phyloP scores from a whole-genome alignment of 2,113 vertebrate species.

The Siphamia tubifer region DNA sequence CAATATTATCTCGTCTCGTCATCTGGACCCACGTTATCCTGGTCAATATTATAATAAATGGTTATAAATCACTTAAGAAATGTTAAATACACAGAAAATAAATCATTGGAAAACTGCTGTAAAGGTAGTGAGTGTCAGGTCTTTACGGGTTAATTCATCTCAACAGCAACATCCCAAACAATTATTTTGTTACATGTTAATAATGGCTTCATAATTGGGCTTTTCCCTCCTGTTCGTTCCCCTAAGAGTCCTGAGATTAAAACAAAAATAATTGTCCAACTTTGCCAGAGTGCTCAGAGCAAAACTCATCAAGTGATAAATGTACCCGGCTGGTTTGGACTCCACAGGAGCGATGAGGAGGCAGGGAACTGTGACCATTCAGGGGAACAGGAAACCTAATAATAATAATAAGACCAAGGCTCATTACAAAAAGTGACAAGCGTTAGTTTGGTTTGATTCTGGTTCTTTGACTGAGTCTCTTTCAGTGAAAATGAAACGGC shows the following conservation, averaged over 20 bases:
- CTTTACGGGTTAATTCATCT: too few relatives aligned
- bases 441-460: slow-evolving; percentile 41
- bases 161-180: slow-evolving; percentile 21
- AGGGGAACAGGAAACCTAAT: not conserved
- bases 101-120: too few relatives aligned
- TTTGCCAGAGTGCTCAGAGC: slow-evolving; percentile 59
- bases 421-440: slow-evolving; percentile 68
- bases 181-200: slow-evolving; percentile 13
- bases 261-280: slow-evolving; percentile 71
- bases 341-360: slow-evolving; percentile 24
- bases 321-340: not conserved
- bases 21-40: too few relatives aligned
- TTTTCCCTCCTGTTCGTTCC: slow-evolving; percentile 9
- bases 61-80: too few relatives aligned
- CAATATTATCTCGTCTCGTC: too few relatives aligned
- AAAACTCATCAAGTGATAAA: slow-evolving; percentile 57
- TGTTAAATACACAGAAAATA: too few relatives aligned
- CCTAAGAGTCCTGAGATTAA: slow-evolving; percentile 38
- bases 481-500: slow-evolving; percentile 49
- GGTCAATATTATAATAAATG: too few relatives aligned
- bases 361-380: slow-evolving; percentile 38
- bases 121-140: too few relatives aligned
- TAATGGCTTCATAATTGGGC: slow-evolving; percentile 55
- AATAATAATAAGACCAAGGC: slow-evolving; percentile 40
- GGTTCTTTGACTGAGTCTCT: slow-evolving; percentile 48